Conservation (phyloP, 2,888 invertebrate species). For the Tenthredo notha region DNA sequence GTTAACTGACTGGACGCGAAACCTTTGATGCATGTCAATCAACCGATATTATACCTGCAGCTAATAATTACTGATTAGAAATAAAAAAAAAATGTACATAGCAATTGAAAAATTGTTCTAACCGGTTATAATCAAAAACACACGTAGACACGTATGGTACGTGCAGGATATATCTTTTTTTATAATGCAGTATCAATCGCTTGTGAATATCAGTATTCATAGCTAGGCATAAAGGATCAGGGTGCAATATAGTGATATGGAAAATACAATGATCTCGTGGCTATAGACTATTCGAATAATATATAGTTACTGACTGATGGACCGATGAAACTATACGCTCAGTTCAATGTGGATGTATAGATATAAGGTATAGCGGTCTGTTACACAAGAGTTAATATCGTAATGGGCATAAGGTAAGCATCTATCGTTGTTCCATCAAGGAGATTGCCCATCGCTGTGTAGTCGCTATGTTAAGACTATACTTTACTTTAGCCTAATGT, state of each 20-base stretch:
- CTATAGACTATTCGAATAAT: slow-evolving; percentile 4
- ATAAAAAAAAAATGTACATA: neutral
- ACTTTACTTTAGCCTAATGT: slow-evolving; percentile 13
- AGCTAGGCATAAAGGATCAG: neutral
- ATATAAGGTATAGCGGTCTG: neutral
- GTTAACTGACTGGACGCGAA: neutral
- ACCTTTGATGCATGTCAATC: neutral
- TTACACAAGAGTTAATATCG: slow-evolving; percentile 51
- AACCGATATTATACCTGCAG: neutral
- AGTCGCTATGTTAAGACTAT: neutral
- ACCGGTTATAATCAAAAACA: neutral
- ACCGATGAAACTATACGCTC: neutral
- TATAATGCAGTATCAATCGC: neutral
- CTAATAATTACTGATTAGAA: neutral
- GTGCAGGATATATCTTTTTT: neutral
- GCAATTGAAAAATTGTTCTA: neutral
- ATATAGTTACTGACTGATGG: neutral
- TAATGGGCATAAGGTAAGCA: slow-evolving; percentile 43
- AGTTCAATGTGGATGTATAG: slow-evolving; percentile 8
- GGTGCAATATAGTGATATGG: neutral
- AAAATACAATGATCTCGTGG: slow-evolving; percentile 13
- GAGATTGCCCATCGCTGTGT: slow-evolving; percentile 33
- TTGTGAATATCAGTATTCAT: neutral
- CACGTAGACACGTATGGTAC: neutral
- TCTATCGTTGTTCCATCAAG: slow-evolving; percentile 43